A percentile compares a stretch with the other conserved stretches of the same genome.
Evolutionary conservation across 2,113 vertebrate genomes (phyloP).

Genomic region (Camelus dromedarius): DNA sequence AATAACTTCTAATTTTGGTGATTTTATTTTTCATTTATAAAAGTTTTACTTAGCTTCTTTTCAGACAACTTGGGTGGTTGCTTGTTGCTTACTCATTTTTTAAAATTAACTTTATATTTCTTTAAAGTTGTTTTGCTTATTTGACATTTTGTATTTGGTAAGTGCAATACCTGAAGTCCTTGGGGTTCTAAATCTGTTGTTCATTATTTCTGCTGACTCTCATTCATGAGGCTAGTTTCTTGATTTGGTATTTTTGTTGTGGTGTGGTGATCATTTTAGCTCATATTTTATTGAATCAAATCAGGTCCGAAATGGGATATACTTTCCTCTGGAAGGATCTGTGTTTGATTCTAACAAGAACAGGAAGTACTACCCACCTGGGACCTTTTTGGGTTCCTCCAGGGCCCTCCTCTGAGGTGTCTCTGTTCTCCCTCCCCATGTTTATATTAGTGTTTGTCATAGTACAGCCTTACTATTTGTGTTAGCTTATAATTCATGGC

Average conservation of each 20-base stretch:
- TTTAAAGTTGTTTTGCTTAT: not conserved
- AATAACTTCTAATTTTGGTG: not conserved
- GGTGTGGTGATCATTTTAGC: not conserved
- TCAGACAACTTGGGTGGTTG: not conserved
- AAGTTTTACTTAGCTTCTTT: not conserved
- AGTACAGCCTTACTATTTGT: not conserved
- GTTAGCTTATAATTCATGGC: not conserved
- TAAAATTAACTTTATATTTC: not conserved
- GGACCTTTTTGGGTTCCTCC: not conserved
- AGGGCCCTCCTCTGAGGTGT: not conserved
- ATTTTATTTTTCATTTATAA: constrained; percentile 1
- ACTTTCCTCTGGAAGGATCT: not conserved
- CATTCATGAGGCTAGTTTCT: not conserved
- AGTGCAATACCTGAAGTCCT: not conserved
- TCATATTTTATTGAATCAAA: not conserved
- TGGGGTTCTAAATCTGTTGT: not conserved
- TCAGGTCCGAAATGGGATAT: not conserved
- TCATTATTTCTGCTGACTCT: not conserved
- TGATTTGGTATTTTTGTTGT: not conserved
- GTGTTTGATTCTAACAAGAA: not conserved
- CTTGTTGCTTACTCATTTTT: not conserved
- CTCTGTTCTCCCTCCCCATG: not conserved
- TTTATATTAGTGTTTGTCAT: not conserved
- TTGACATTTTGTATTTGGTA: not conserved
- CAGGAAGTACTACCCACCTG: not conserved